Base-by-base conservation (phyloP, 2,888 invertebrate species). In the Oconnorella tubifera region DNA sequence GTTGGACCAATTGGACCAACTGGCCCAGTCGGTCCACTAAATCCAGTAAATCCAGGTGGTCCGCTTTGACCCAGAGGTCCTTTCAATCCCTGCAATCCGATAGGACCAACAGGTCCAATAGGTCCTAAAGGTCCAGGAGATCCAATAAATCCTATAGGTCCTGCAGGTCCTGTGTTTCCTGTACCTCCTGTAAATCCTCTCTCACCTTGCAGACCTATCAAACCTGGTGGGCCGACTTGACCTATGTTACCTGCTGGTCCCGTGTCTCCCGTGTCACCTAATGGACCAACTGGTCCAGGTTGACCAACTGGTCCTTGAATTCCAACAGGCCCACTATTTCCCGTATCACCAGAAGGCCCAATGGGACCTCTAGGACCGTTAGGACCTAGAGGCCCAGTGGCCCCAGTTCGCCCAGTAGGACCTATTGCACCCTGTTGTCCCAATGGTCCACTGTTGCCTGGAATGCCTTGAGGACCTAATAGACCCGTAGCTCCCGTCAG, bases 261-360 rank as follows among this genome's bases (percentile, higher is more conserved):
- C 56, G 32, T 50, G 33, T 3, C 28, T 40, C 69, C 69, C 33
- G 33, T 55, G n/a, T 57, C 56, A 27, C 56, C 57, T 33, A n/a
- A 59, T 23, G 53, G 56, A 31, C 65, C 65, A 32, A 29, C 3
- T 1, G 33, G 31, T 58, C 63, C 63, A 23, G 6, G n/a, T 14
- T 40, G 57, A 32, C 65, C 56, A 33, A 32, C 19, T 33, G 19
- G 69, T 59, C 78, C 78, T 2, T 69, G 64, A n/a, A 73, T 72
- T 63, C 78, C 78, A 32, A 71, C 69, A 10, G 69, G 63, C 55
- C 78, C 78, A 49, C 14, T 2, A 2, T 19, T 6, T 50, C 63
- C 63, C 10, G 23, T 25, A 6, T 4, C 28, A 32, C 62, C 62
- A 3, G 3, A 4, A 19, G 32, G 28, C 10, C 62, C 62, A 25